Conservation (phyloP, 2,113 vertebrate genomes). For the Pontoporia blainvillei region DNA sequence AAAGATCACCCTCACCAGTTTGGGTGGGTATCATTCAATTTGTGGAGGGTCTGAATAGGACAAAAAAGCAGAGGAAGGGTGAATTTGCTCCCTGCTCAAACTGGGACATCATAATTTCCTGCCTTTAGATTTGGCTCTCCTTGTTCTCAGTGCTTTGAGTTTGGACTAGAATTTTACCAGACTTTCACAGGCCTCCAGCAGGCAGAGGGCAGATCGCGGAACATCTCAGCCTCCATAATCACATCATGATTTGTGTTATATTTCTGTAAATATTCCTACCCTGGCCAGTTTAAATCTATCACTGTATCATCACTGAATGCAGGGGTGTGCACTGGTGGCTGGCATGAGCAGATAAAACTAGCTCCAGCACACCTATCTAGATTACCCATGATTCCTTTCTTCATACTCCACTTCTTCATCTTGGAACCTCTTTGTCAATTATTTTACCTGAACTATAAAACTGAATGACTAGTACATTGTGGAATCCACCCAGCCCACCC, state of each 20-base stretch:
- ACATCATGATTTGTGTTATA: background rate
- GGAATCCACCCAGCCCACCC: background rate
- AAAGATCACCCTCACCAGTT: background rate
- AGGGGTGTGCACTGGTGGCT: background rate
- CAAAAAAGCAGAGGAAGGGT: background rate
- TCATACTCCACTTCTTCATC: background rate
- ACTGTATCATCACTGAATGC: background rate
- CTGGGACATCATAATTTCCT: background rate
- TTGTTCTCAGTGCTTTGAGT: background rate
- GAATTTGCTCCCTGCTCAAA: background rate
- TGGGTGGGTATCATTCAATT: background rate
- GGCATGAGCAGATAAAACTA: background rate
- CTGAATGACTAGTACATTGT: background rate
- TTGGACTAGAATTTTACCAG: background rate
- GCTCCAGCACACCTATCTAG: rapidly evolving
- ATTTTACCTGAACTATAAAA: background rate
- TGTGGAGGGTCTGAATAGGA: background rate
- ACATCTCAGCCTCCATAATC: background rate
- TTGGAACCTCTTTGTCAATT: background rate
- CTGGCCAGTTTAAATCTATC: background rate
- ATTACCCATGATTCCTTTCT: background rate
- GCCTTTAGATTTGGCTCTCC: background rate
- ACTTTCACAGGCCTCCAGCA: background rate
- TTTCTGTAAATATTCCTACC: background rate
- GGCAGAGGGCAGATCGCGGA: background rate